Base-by-base conservation (phyloP, 2,113 vertebrate species). In the Cercopithecus mona region DNA sequence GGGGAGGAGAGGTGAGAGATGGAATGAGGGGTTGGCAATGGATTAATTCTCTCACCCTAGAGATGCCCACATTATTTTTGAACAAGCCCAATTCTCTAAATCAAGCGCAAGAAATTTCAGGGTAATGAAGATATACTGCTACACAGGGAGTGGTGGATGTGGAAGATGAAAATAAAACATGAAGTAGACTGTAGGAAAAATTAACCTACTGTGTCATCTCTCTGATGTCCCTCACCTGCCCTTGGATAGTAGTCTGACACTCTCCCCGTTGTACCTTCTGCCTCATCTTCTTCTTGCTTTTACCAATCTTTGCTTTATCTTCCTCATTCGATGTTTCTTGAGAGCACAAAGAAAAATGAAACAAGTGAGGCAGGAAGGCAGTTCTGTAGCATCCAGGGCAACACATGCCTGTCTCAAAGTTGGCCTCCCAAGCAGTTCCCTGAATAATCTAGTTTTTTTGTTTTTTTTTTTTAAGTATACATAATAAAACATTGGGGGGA, bases 201-300 rank as follows among this genome's bases (percentile, higher is more conserved):
- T 40, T 5, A 86, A 55, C 22, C 66, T 45, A 38, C 32, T 52
- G 13, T 82, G 43, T 43, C 23, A 89, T 72, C 61, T 75, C 70
- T 88, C 68, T 59, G 38, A 50, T 45, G 52, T 25, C 57, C 32
- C 97, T 98, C 59, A 98, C 98, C 98, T 98, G 98, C 59, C 96
- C 98, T 91, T 95, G 98, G 72, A 48, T 23, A 88, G 92, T 25
- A 59, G 90, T 12, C 45, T 85, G 94, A 93, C 90, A 8, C 0
- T 0, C 55, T 78, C 78, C 70, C 35, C 20, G 0, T 20, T 92
- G 4, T 80, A 99, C 99, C 99, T 99, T 99, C 98, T 99, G 98
- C 97, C 99, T 99, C 98, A 99, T 99, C 96, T 99, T 99, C 99
- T 99, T 99, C 98, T 99, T 99, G 98, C 99, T 99, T 97, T 99